These are phyloP conservation scores for Neosilurus hyrtlii DNA, from an alignment of 2,797 vertebrate genomes.

Conservation along the genomic window DNA sequence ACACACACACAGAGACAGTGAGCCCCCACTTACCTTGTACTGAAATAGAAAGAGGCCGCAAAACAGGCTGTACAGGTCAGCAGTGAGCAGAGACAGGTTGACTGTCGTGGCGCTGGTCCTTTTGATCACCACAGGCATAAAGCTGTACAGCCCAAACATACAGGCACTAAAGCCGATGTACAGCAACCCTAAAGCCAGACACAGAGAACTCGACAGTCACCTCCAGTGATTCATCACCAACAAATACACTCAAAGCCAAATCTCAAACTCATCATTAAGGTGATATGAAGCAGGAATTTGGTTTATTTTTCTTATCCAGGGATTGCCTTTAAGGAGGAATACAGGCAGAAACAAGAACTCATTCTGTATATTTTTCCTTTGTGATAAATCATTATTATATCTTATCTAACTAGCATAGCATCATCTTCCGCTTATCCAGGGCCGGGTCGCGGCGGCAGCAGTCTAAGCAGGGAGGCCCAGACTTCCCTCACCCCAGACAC, in stretches of 20 bases:
- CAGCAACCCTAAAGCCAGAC: conserved; percentile 78
- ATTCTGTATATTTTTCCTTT: background rate
- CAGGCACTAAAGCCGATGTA: conserved; percentile 90
- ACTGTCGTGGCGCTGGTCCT: conserved; percentile 90
- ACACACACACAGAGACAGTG: conserved; percentile 13
- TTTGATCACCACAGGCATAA: conserved; percentile 92
- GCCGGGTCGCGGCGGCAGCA: too few species aligned
- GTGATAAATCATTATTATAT: background rate
- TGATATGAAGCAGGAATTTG: background rate
- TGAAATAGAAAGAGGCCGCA: conserved; percentile 92
- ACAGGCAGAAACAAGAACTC: background rate
- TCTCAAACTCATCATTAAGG: background rate
- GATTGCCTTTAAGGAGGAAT: background rate
- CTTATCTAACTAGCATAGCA: background rate
- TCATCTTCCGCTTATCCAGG: too few species aligned
- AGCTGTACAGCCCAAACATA: conserved; percentile 95
- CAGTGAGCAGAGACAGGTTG: conserved; percentile 90
- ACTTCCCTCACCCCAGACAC: too few species aligned
- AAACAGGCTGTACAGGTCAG: conserved; percentile 91
- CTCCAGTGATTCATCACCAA: background rate
- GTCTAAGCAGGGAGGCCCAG: too few species aligned
- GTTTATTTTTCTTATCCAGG: background rate
- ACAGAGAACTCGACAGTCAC: conserved; percentile 21
- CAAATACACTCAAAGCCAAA: background rate
- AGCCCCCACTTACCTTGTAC: conserved; percentile 80